Evolutionary conservation across 2,888 invertebrate species (phyloP).

Genomic region (Didymodactylos carnosus): DNA sequence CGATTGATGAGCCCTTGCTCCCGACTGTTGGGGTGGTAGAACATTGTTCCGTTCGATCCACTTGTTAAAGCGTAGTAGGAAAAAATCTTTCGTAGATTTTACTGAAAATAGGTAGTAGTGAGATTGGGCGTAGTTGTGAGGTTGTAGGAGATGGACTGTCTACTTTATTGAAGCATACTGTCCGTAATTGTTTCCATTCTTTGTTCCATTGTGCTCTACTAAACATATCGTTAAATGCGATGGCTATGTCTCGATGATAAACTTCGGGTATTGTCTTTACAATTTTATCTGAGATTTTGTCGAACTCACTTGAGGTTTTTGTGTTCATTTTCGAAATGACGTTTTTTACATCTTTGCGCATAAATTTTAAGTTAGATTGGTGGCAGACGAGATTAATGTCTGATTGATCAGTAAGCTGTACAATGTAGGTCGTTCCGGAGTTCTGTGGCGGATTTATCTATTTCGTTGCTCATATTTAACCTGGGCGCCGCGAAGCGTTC

Average conservation of each 20-base stretch:
- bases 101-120: neutral
- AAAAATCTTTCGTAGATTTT: neutral
- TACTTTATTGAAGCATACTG: neutral
- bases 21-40: neutral
- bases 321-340: neutral
- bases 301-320: neutral
- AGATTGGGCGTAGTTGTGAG: neutral
- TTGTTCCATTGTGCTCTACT: neutral
- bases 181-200: neutral
- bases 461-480: neutral
- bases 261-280: neutral
- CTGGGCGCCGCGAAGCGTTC: neutral
- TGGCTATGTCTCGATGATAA: neutral
- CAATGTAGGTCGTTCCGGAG: no score
- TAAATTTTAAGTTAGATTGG: neutral
- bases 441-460: neutral
- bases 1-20: neutral
- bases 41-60: neutral
- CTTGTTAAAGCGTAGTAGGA: neutral
- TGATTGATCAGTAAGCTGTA: neutral
- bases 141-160: neutral
- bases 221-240: neutral
- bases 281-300: neutral
- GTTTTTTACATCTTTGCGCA: neutral
- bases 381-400: neutral